Evolutionary conservation across 2,113 vertebrate genomes (phyloP), one percentile per base, ranked within the genome.

Genomic region (Phylloscopus whistleri): DNA sequence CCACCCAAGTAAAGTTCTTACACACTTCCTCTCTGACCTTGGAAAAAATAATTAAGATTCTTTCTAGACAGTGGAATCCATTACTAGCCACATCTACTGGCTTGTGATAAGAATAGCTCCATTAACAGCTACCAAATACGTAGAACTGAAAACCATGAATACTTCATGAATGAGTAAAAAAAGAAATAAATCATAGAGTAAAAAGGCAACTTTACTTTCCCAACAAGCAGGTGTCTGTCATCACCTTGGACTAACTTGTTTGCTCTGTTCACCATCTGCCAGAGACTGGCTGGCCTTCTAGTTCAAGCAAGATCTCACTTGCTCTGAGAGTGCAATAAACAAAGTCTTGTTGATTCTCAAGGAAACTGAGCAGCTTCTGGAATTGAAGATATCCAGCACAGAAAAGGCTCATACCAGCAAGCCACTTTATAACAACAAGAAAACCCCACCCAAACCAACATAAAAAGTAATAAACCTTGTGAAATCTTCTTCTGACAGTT

Each of bases 291-390:
- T 93, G 70, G 43, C 66, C 24, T 62, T 87, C 95, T 75, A 82
- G 95, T 52, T 85, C 63, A 16, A 96, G 85, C 93, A 93, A 95
- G 97, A 96, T 70, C 63, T 89, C 81, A 52, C 75, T 78, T 13
- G 9, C 35, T 78, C 78, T 64, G 4, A 91, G 95, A 96, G 46
- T 96, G 80, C 80, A 93, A 31, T 94, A 80, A 96, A 96, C 94
- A 97, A 68, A 93, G 59, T 18, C 44, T 19, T 97, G 94, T 96
- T 98, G 94, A 79, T 78, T 27, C 21, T 94, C 68, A 96, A 86
- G 66, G 81, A 94, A 31, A 48, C 82, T 20, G 41, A 81, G 69
- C 80, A 92, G 37, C 58, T 90, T 92, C 75, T 93, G 80, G n/a
- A 91, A 70, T 3, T n/a, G 30, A 58, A 55, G 48, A 37, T 9